Evolutionary conservation across 2,888 invertebrate species (phyloP), one percentile per base, ranked within the genome.

Genomic region (Elegia similella): DNA sequence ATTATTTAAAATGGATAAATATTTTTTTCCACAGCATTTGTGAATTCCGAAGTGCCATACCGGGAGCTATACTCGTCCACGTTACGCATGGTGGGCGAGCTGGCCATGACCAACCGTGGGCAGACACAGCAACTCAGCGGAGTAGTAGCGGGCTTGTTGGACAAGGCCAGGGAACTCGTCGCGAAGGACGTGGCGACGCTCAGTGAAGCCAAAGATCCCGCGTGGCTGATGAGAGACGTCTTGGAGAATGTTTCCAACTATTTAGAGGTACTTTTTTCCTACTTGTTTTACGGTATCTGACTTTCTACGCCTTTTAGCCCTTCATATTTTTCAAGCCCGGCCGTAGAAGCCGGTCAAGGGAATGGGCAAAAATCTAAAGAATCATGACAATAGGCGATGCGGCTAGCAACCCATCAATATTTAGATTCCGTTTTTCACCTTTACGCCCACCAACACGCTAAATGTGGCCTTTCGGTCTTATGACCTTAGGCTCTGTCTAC

Each of bases 161-260:
- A 7, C 56, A 16, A 42, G 10, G 62, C 58, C 52, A 43, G 55
- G 56, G 63, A 55, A n/a, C 52, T 42, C 15, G 47, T 62, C 50
- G 59, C 55, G 5, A 32, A 5, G 0, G 62, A 59, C 29, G 38
- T 60, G 52, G 38, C 57, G 1, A 38, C 52, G 34, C 17, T 60
- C 52, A 55, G 58, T n/a, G 32, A 38, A 43, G 59, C 59, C 42
- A 55, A 61, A 12, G 77, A 85, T 52, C 74, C 78, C 7, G 71
- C 84, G 10, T 93, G 93, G 92, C 67, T 70, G 17, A 76, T 92
- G 57, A 78, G 93, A 12, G 90, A 89, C 32, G 78, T 88, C 5
- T 86, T 94, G 64, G 94, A 93, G 69, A 82, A 84, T 34, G 84
- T 93, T 38, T 92, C 93, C 15, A 93, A 93, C 70, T 92, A 92